Evolutionary conservation across 2,797 vertebrate species (phyloP).

Genomic region (Anisognathus igniventris): DNA sequence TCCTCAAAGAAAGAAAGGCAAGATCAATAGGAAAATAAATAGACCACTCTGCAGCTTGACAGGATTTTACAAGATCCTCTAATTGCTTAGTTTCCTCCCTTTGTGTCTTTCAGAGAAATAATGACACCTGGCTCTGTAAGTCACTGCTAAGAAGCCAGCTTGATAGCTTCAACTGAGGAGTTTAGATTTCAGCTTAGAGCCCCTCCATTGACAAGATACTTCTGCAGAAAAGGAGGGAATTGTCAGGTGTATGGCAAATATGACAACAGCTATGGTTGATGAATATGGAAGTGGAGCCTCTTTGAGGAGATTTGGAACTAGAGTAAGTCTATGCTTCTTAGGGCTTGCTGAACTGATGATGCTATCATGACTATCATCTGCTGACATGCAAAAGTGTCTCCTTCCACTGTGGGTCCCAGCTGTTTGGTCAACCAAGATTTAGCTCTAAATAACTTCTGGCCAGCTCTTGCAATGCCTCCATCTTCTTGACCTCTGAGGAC

Average conservation of each 20-base stretch:
- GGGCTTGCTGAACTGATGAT: background rate
- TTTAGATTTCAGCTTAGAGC: background rate
- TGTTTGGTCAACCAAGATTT: background rate
- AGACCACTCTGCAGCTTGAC: background rate
- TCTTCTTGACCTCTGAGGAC: background rate
- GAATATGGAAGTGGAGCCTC: background rate
- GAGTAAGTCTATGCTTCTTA: background rate
- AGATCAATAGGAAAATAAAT: constrained; percentile 35
- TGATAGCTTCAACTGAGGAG: background rate
- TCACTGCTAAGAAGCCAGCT: background rate
- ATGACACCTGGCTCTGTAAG: background rate
- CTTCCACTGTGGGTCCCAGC: background rate
- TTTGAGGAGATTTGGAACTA: background rate
- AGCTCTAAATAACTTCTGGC: background rate
- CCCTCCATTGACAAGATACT: background rate
- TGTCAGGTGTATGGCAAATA: background rate
- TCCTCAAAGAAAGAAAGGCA: background rate
- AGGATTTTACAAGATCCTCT: constrained; percentile 6
- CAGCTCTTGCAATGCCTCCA: background rate
- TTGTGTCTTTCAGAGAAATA: background rate
- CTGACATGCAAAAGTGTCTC: background rate
- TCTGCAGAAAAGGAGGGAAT: background rate
- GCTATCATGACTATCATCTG: background rate
- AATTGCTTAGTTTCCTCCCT: constrained; percentile 6
- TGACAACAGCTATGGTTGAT: background rate